Percentiles rank a stretch among this genome's conserved stretches.
These are phyloP conservation scores for Melanogrammus aeglefinus DNA, from an alignment of 2,797 vertebrate species.

Conservation along the genomic window DNA sequence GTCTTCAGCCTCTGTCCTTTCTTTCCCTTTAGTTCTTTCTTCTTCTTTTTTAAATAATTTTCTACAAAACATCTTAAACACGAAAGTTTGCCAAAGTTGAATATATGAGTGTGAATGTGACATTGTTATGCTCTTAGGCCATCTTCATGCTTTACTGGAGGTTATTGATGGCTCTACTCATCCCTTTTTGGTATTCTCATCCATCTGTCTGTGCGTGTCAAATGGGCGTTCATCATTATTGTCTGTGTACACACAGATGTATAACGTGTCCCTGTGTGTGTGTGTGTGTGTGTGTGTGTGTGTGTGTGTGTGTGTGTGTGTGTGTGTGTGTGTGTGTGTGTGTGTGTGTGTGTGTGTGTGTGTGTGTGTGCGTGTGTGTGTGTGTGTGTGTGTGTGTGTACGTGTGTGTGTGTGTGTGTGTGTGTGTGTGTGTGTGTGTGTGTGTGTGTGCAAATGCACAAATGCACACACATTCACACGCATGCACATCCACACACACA, in stretches of 20 bases:
- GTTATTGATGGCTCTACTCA: neutral
- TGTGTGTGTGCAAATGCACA: no score
- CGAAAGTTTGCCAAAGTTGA: neutral
- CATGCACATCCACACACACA: neutral
- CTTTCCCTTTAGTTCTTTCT: conserved; percentile 17
- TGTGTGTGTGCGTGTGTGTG: no score
- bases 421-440: no score
- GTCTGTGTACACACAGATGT: neutral
- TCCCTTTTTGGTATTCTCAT: neutral
- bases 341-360: no score
- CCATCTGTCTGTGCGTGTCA: neutral
- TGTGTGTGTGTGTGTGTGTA: no score
- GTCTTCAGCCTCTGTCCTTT: neutral
- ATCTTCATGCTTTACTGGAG: neutral
- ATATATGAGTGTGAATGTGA: neutral
- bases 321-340: no score
- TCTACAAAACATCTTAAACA: neutral
- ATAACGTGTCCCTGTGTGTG: neutral
- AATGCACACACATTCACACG: neutral
- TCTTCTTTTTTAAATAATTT: conserved; percentile 7
- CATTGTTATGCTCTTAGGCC: neutral
- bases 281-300: no score
- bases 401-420: no score
- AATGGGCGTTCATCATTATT: neutral
- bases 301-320: neutral